Percentiles rank a stretch among this genome's conserved stretches.
These are phyloP conservation scores for Coreius guichenoti DNA, from an alignment of 2,797 vertebrate genomes.

Conservation along the genomic window DNA sequence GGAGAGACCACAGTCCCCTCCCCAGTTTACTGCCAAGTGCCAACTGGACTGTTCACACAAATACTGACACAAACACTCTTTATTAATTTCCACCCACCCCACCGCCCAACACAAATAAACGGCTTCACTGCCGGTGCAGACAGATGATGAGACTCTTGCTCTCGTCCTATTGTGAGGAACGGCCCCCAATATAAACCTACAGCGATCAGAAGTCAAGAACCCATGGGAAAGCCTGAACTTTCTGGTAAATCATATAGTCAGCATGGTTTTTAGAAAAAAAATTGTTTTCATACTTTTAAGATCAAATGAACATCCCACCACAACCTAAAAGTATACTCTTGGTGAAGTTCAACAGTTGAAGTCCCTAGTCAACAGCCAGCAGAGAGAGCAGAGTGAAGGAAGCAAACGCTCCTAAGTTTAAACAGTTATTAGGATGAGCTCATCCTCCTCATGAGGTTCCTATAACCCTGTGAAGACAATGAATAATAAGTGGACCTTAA, in stretches of 20 bases:
- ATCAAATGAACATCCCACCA: background rate
- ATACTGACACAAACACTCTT: conserved; percentile 53
- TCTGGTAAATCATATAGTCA: background rate
- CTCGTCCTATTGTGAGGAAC: background rate
- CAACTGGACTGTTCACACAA: conserved; percentile 48
- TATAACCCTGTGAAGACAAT: background rate
- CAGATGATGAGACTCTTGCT: background rate
- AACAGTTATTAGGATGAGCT: conserved; percentile 23
- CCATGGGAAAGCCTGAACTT: background rate
- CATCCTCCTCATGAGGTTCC: background rate
- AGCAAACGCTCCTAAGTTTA: background rate
- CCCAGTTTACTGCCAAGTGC: conserved; percentile 47
- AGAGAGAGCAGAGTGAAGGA: background rate
- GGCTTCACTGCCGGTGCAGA: background rate
- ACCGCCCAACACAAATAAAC: conserved; percentile 46
- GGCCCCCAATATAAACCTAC: conserved; percentile 13
- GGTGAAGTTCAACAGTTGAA: background rate
- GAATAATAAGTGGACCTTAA: background rate
- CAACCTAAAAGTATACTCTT: background rate
- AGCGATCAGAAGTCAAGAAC: background rate
- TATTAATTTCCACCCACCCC: conserved; percentile 47
- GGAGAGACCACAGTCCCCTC: conserved; percentile 27
- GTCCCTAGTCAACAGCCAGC: background rate
- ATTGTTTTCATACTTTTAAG: conserved; percentile 2
- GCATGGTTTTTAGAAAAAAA: too few species aligned